Percentiles rank a stretch among this genome's conserved stretches.
phyloP scores from a whole-genome alignment of 2,797 vertebrate genomes.

The Myotis daubentonii region DNA sequence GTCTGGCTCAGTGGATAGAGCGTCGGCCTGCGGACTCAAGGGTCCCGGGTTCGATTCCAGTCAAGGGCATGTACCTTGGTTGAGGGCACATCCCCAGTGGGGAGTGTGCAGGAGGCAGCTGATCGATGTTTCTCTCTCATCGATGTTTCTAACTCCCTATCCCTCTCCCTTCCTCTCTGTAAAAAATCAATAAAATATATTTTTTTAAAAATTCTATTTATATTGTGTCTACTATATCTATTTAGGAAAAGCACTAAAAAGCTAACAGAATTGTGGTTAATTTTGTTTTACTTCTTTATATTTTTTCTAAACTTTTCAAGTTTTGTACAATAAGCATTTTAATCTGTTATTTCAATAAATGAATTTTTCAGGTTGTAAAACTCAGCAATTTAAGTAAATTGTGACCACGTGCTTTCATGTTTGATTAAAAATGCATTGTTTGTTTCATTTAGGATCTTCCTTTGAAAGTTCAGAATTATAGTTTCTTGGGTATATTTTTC shows the following conservation, averaged over 20 bases:
- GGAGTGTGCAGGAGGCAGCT: too few species aligned
- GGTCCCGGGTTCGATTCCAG: too few species aligned
- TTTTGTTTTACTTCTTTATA: conserved; percentile 21
- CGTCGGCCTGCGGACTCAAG: too few species aligned
- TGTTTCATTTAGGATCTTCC: neutral
- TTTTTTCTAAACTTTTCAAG: neutral
- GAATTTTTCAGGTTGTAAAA: conserved; percentile 23
- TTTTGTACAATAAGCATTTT: conserved; percentile 1
- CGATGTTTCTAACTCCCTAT: too few species aligned
- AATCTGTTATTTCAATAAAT: conserved; percentile 33
- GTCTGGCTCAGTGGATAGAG: too few species aligned
- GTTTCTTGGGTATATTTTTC: conserved; percentile 3
- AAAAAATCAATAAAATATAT: too few species aligned
- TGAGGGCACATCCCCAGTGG: too few species aligned
- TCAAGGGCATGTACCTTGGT: too few species aligned
- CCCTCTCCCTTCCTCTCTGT: too few species aligned
- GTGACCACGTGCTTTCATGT: neutral
- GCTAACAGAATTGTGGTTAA: neutral
- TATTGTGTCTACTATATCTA: neutral
- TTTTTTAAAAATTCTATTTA: neutral
- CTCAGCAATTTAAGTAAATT: neutral
- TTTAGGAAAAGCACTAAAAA: conserved; percentile 7
- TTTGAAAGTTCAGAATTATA: conserved; percentile 57
- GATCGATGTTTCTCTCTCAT: too few species aligned
- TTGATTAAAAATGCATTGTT: conserved; percentile 34